Evolutionary conservation across 2,113 vertebrate genomes (phyloP), one percentile per base, ranked within the genome.

Genomic region (Melozone crissalis): DNA sequence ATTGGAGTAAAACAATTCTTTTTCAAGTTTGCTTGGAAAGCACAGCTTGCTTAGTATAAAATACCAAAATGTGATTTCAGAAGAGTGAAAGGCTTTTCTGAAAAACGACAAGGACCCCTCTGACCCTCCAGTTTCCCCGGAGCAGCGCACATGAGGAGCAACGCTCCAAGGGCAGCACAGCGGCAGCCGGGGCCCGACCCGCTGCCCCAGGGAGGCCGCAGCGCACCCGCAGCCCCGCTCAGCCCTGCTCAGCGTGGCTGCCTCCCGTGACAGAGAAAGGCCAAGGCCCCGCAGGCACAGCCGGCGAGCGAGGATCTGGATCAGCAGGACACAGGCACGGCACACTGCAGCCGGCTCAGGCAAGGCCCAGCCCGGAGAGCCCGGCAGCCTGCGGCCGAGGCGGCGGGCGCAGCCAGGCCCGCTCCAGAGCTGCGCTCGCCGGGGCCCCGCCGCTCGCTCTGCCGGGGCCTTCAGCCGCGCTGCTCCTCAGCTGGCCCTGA

Each of bases 361-460:
- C 51, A 18, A 20, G 11, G 33, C 21, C 21, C 46, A 18, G 7
- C 17, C 27, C 19, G 6, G 13, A 35, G 26, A 46, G 31, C 28
- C 10, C 21, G 13, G 43, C 13, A 33, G 24, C 28, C 59, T 2
- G 19, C 33, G 1, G 49, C 46, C 9, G 13, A 55, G 33, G 27
- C 37, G 16, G 23, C 17, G 31, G 28, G 4, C 10, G 8, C 52
- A 37, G 33, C 9, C 37, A 7, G 20, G 7, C 16, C 35, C 47
- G 55, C 26, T 10, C 2, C 17, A 39, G 27, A n/a, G 27, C 28
- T 44, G 37, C 69, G 41, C 37, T 4, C 31, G 31, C 20, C 55
- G 5, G 24, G 57, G 57, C 24, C 3, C 2, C 1, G 0, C 27
- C 57, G 37, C 43, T 63, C 47, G 3, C 18, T 43, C 35, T 30